Evolutionary conservation across 2,113 vertebrate species (phyloP), one percentile per base, ranked within the genome.

Genomic region (Pseudopipra pipra): DNA sequence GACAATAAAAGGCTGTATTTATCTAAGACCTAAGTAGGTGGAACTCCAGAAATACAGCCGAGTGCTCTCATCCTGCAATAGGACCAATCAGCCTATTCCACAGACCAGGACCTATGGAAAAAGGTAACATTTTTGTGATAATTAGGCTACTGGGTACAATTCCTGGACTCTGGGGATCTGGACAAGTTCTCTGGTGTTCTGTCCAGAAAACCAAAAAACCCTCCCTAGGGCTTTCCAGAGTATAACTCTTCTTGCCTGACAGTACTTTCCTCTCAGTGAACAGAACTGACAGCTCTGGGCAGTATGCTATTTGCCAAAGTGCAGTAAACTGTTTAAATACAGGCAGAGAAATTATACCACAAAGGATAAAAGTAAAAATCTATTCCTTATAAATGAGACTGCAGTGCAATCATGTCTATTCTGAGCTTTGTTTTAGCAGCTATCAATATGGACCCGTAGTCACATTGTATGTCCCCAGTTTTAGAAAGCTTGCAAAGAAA

Each of bases 91-190:
- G 33, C 33, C 70, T 62, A 47, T 80, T 20, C 12, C 11, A 44
- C 2, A 75, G 41, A 47, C 1, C 8, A 37, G 2, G 1, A 3
- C 22, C 18, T 43, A 14, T 0, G 0, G 33, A 62, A 84, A 68
- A 80, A 41, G 6, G 2, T 0, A 6, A 58, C 19, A 46, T 41
- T 71, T 74, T 51, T n/a, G 20, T 27, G 17, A 23, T 25, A 59
- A 25, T 22, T 33, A 8, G 54, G 67, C 31, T 62, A 37, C 51
- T 39, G 46, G 22, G 28, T 35, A 43, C 27, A 31, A 46, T 16
- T 70, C 31, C 39, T 17, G 6, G 31, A 23, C 55, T 51, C 21
- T 8, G 23, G 11, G 28, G 3, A 6, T 14, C 31, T 2, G 0
- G 10, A 2, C 1, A 2, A 80, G 28, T 41, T 86, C 23, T 63